Conservation (phyloP, 2,113 vertebrate genomes). For the Crypturellus undulatus region DNA sequence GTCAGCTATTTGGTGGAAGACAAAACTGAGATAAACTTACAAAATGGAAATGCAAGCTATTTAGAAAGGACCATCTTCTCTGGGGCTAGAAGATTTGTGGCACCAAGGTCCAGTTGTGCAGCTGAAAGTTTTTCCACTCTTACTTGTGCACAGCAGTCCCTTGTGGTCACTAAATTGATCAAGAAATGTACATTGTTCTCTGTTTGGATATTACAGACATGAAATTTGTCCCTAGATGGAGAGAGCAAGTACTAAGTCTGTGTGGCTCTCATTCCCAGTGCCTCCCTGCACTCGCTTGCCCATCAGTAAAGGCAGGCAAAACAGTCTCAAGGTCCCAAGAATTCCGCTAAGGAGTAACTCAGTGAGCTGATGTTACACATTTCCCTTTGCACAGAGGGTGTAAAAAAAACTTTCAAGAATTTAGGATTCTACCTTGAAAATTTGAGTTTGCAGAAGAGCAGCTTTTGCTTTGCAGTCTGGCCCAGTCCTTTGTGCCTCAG, state of each 20-base stretch:
- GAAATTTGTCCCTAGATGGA: neutral
- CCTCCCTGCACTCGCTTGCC: neutral
- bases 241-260: fast-evolving
- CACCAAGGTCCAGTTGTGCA: neutral
- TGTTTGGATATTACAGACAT: neutral
- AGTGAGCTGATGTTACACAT: neutral
- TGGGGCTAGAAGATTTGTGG: neutral
- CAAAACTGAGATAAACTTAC: neutral
- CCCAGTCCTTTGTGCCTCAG: neutral
- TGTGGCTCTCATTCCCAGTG: neutral
- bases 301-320: neutral
- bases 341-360: neutral
- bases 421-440: neutral
- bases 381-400: neutral
- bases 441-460: neutral
- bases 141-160: neutral
- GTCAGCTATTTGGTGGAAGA: neutral
- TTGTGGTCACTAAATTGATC: neutral
- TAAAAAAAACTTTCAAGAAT: no score
- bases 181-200: neutral
- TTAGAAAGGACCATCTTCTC: neutral
- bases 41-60: neutral
- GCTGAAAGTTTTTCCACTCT: neutral
- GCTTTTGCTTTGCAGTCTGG: neutral
- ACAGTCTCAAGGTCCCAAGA: fast-evolving